Base-by-base conservation (phyloP, 37 sponge, comb jelly and placozoan genomes). In the Amphimedon queenslandica region DNA sequence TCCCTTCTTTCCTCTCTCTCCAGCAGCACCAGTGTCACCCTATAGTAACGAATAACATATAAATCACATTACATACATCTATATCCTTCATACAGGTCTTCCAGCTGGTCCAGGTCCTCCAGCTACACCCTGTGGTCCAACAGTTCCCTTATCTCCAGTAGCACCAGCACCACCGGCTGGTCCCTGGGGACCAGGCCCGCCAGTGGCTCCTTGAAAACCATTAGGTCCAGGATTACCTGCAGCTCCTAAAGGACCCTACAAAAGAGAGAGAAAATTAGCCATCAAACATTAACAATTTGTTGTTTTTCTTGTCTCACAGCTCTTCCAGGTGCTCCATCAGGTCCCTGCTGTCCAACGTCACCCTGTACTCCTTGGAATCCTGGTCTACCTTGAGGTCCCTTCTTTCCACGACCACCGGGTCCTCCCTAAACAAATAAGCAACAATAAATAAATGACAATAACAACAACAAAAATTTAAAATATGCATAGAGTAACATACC, bases 361-460 rank as follows among this genome's bases (percentile, higher is more conserved):
- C 90, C 90, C 53, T 76, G 64, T 18, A 58, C 38, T 5, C 90
- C 90, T 37, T 60, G 32, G 25, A 75, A 58, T 2, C 93, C 93
- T 32, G 47, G 72, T 55, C 79, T 80, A 69, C 93, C 93, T 41
- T 71, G 79, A 34, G 75, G 68, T 42, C 93, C 93, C 77, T 84
- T 63, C 25, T 56, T 20, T 40, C 70, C 70, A 42, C 38, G 70
- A 3, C 2, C 4, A 41, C 70, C 70, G 37, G 32, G 27, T 25
- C 24, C 43, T 6, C 70, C 70, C 11, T 37, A 23, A 39, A n/a
- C 43, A 39, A 37, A 43, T 23, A 23, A 25, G 13, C 36, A 34
- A 10, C 36, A 65, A 1, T 32, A 30, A 25, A n/a, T 63, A 10
- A 16, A 16, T 25, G 6, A n/a, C 18, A n/a, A n/a, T 25, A 11